Percentiles rank a stretch among this genome's conserved stretches.
Evolutionary conservation across 2,888 invertebrate species (phyloP).

Genomic region (Nycteola revayana): DNA sequence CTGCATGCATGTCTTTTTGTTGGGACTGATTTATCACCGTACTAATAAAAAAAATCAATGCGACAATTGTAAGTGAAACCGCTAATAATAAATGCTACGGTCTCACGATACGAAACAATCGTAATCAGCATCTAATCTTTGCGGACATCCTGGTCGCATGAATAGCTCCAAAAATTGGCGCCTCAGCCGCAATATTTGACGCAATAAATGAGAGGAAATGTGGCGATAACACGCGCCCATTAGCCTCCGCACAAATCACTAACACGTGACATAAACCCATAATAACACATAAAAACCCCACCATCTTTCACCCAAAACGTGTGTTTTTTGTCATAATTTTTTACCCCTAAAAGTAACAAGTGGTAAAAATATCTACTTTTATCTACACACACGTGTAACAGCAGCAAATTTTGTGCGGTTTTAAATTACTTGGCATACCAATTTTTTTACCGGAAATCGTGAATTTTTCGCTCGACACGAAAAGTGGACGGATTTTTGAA

Average conservation of each 20-base stretch:
- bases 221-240: slow-evolving; percentile 59
- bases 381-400: slow-evolving; percentile 65
- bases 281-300: slow-evolving; percentile 21
- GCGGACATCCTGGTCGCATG: slow-evolving; percentile 22
- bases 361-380: slow-evolving; percentile 49
- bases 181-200: slow-evolving; percentile 54
- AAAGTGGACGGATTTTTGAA: slow-evolving; percentile 48
- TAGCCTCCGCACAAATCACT: slow-evolving; percentile 67
- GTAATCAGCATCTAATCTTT: too few species aligned
- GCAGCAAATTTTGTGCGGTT: slow-evolving; percentile 70
- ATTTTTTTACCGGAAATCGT: slow-evolving; percentile 71
- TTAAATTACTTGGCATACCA: slow-evolving; percentile 67
- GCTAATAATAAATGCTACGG: too few species aligned
- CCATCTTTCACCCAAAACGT: slow-evolving; percentile 17
- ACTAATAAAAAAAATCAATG: too few species aligned
- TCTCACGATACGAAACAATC: too few species aligned
- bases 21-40: too few species aligned
- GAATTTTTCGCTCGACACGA: slow-evolving; percentile 58
- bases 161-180: slow-evolving; percentile 28
- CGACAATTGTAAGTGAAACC: too few species aligned
- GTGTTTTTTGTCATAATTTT: slow-evolving; percentile 36
- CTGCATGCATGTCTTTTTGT: too few species aligned
- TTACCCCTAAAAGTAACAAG: slow-evolving; percentile 50
- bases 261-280: slow-evolving; percentile 59
- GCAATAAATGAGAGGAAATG: slow-evolving; percentile 64